Evolutionary conservation across 1,140 invertebrate genomes (phyloP), one percentile per base, ranked within the genome.

Genomic region (Saccostrea cuccullata): DNA sequence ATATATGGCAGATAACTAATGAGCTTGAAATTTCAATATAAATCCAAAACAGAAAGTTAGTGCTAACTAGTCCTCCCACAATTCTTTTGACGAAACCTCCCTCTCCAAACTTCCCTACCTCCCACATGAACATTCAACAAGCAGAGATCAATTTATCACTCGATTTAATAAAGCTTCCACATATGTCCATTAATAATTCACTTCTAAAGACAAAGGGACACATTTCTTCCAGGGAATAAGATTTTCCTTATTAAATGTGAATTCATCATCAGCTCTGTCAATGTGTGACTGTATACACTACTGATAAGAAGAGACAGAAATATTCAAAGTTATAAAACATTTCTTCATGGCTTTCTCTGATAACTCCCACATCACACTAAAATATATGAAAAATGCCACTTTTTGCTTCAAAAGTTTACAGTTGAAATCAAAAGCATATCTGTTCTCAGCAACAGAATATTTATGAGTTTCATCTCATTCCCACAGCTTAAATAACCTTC

Each of bases 121-220:
- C 70, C 70, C 70, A 77, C 26, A 36, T 15, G 11, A 77, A 26
- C 30, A 36, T 36, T 36, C 30, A 36, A 36, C 26, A 77, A 26
- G 30, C 70, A 15, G 30, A 77, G 4, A 36, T 36, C 70, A 77
- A 77, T 77, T 26, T 30, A 77, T 77, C 70, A 77, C 70, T 77
- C 36, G 70, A 77, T 77, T 77, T 77, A 77, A 77, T 77, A 67
- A 67, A 23, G 47, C 47, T 9, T 23, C 70, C 23, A 11, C 26
- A 77, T 26, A 77, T 64, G 15, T 17, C 70, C 70, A 77, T 77
- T 36, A 30, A 77, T 77, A 77, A 77, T 77, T 77, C 26, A 77
- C 26, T 36, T 36, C 70, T 17, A 36, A 30, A 77, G 26, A 77
- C 23, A 77, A 77, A 2, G 70, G 23, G 70, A 30, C 70, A 77